Conservation (phyloP, 1,140 invertebrate species). For the Batillaria attramentaria region DNA sequence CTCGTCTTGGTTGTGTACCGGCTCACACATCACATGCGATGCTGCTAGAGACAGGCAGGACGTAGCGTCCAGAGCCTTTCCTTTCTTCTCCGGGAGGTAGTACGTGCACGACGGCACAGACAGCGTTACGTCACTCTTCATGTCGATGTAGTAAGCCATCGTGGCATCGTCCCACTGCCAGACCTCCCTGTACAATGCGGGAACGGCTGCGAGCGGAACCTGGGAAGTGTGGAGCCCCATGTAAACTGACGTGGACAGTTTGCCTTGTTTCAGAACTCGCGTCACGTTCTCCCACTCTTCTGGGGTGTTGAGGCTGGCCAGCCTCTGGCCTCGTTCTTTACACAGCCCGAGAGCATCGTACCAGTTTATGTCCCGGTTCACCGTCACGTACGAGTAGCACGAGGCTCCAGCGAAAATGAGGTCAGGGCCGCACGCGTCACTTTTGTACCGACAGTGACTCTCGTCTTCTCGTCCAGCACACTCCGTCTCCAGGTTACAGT, state of each 20-base stretch:
- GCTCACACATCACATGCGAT: not conserved
- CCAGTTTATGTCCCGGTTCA: not conserved
- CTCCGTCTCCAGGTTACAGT: not conserved
- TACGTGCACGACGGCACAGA: not conserved
- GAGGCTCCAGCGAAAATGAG: not conserved
- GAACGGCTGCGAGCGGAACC: not conserved
- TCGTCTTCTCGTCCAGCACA: not conserved
- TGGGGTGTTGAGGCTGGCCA: not conserved
- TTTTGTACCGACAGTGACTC: not conserved
- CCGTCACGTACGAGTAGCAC: not conserved
- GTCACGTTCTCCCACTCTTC: not conserved
- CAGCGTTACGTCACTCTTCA: not conserved
- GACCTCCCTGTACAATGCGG: not conserved
- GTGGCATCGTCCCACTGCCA: slow-evolving; percentile 26
- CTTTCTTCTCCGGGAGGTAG: not conserved
- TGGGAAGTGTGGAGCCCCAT: slow-evolving; percentile 20
- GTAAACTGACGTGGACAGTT: not conserved
- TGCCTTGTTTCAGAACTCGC: not conserved
- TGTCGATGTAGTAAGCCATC: slow-evolving; percentile 13
- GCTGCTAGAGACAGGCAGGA: not conserved
- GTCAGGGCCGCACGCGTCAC: not conserved
- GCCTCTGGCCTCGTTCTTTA: not conserved
- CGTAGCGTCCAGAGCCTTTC: not conserved
- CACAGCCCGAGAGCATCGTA: not conserved
- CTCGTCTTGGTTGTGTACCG: not conserved